Percentiles rank a stretch among this genome's conserved stretches.
Evolutionary conservation across 2,113 vertebrate genomes (phyloP).

Genomic region (Indicator maculatus): DNA sequence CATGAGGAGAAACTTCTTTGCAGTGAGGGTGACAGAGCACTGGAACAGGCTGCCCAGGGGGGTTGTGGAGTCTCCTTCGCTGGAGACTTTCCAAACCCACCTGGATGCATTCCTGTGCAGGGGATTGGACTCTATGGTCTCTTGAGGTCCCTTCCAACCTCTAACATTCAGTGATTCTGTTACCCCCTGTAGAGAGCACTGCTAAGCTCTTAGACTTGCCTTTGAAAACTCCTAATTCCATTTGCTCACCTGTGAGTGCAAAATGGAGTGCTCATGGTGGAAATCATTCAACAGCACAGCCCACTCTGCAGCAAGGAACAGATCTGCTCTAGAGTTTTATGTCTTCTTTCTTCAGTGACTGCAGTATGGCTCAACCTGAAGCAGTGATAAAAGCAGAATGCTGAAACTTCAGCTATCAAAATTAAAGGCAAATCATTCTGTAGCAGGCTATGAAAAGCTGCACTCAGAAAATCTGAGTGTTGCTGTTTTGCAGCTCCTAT

Average conservation of each 20-base stretch:
- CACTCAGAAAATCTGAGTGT: not conserved
- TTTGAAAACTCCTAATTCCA: not conserved
- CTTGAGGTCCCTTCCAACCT: no score
- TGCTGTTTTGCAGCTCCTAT: not conserved
- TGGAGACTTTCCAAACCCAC: no score
- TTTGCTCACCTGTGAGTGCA: not conserved
- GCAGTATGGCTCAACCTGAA: not conserved
- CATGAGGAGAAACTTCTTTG: no score
- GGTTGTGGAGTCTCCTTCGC: no score
- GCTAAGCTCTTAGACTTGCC: not conserved
- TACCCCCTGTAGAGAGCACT: not conserved
- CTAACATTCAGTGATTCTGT: no score
- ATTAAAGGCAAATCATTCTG: not conserved
- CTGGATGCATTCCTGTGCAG: no score
- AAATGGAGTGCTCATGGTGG: not conserved
- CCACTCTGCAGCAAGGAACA: not conserved
- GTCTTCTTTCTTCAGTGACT: not conserved
- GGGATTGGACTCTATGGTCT: no score
- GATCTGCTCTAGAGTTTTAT: not conserved
- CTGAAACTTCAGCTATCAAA: not conserved
- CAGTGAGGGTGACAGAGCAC: no score
- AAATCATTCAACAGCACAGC: not conserved
- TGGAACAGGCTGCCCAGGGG: no score
- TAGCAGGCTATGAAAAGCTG: not conserved
- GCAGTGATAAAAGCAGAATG: not conserved